Base-by-base conservation (phyloP, 2,113 vertebrate genomes). In the Columbina picui region DNA sequence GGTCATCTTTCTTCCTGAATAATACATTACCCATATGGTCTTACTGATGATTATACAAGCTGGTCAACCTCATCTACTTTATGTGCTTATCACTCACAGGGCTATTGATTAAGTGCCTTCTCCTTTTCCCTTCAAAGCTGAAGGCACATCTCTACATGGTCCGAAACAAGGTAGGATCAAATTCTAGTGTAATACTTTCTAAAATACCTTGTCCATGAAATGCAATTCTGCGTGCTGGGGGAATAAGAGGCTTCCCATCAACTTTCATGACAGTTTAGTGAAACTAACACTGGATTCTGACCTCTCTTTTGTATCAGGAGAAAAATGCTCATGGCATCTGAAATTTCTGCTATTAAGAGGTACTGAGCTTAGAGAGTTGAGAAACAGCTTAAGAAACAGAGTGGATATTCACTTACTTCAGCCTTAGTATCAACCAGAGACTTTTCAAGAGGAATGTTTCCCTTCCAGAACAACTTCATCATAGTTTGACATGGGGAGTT, bases 101-200 rank as follows among this genome's bases (percentile, higher is more conserved):
- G 47, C 41, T 96, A 94, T 97, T 93, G 95, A 97, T 97, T 96
- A 96, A 93, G 32, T 91, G 87, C 52, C 93, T 91, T 76, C 79
- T 90, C 74, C 64, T 70, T 41, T 95, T 94, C 75, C 64, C 68
- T 91, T 96, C 91, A 95, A 96, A 96, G 91, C 68, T 85, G 70
- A 95, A 93, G 84, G 67, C 75, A 83, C 61, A 80, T 87, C 70
- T 91, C 81, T 85, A 47, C 78, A 70, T 17, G 43, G 82, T 67
- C 85, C 67, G 74, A 65, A 91, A 91, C 85, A 85, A 88, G 57
- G 84, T 23, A 52, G 59, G 55, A 94, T 96, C 93, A 90, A 91
- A 93, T 84, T 76, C 50, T 34, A 70, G 56, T 0, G 0, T 88
- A 70, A 86, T 80, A 8, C 38, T 68, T 49, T 49, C 49, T 84